Evolutionary conservation across 2,797 vertebrate genomes (phyloP), one percentile per base, ranked within the genome.

Genomic region (Cynopterus sphinx): DNA sequence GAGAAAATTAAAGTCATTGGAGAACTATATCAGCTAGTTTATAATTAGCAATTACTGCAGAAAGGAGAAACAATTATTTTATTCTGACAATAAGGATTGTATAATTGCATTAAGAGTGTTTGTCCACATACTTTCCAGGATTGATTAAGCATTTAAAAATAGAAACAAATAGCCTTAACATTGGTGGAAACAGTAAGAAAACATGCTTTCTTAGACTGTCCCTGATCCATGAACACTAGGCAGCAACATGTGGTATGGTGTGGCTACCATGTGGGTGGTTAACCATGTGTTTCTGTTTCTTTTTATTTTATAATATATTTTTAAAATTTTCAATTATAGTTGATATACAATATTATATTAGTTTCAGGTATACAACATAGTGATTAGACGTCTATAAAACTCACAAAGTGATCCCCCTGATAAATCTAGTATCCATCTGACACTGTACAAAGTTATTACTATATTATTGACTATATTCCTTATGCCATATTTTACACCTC

Each of bases 1-100:
- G 97, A 98, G 55, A 98, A 98, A 98, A 98, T 97, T 97, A 97
- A 97, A 98, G 65, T 89, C 89, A 97, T 96, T 93, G 73, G 94
- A 96, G 91, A 98, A 98, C 90, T 95, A 83, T 97, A 98, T 98
- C 97, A 98, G 95, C 97, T 97, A 97, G 94, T 98, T 98, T 98
- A 98, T 97, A 97, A 96, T 98, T 98, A 98, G 75, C 93, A 97
- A 91, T 95, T 97, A 96, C 71, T 82, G 73, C 70, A 94, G 46
- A 78, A 96, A 94, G 36, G 59, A 87, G 92, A 97, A 94, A 95
- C 43, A 92, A 95, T 97, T 85, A 95, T 96, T 96, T 55, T n/a
- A 88, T 94, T 91, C 84, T 95, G 89, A 95, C 67, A 93, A 96
- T 55, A 92, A 88, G 92, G 70, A 89, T 82, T 73, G 41, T 39